Evolutionary conservation across 2,113 vertebrate species (phyloP).

Genomic region (Drymodes brunneopygia): DNA sequence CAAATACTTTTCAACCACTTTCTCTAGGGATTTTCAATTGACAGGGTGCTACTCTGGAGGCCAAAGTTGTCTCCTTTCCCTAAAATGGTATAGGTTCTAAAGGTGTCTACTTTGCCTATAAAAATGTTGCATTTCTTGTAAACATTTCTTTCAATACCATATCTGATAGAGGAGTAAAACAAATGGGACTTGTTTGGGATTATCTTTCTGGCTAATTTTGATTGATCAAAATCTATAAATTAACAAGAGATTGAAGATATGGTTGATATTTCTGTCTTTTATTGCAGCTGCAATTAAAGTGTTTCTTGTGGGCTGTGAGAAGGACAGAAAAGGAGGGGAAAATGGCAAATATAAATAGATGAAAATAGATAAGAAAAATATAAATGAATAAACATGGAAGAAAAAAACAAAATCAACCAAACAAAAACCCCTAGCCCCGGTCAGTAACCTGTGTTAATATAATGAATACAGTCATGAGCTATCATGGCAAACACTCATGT

Average conservation of each 20-base stretch:
- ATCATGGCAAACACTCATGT: background rate
- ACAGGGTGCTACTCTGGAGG: background rate
- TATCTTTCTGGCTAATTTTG: background rate
- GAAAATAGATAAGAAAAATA: background rate
- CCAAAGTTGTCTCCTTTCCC: background rate
- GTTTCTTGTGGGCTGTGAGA: background rate
- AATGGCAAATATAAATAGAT: background rate
- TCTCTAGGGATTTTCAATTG: background rate
- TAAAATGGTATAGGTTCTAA: background rate
- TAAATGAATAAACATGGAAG: background rate
- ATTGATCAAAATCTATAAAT: background rate
- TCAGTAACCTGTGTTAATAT: background rate
- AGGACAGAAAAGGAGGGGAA: background rate
- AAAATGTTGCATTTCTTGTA: background rate
- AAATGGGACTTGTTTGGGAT: fast-evolving
- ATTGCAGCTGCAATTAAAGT: background rate
- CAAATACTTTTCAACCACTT: background rate
- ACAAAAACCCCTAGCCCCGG: background rate
- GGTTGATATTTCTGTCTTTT: background rate
- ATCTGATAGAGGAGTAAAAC: background rate
- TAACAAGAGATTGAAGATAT: background rate
- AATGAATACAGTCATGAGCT: background rate
- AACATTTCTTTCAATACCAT: background rate
- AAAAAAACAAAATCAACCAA: background rate
- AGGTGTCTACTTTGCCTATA: background rate